A percentile compares a stretch with the other conserved stretches of the same genome.
These are phyloP conservation scores for Leptinotarsa lineolata DNA, from an alignment of 1,140 invertebrate species.

Conservation along the genomic window DNA sequence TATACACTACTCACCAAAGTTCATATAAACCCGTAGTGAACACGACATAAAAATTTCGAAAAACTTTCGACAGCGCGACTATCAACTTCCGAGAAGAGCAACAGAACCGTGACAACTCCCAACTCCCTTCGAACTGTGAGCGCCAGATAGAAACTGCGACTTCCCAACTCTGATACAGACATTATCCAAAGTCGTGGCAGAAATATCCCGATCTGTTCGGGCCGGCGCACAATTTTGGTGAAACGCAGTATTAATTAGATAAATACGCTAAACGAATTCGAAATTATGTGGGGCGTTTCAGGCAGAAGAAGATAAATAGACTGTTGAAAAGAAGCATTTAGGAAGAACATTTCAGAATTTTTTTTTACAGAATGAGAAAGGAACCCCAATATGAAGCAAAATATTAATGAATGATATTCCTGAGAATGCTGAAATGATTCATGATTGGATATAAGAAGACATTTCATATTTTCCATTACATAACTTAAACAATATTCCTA, in stretches of 20 bases:
- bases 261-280: constrained; percentile 7
- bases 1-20: too few species aligned
- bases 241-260: constrained; percentile 15
- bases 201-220: background rate
- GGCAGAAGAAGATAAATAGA: too few species aligned
- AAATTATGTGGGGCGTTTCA: background rate
- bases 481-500: too few species aligned
- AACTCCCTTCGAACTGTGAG: background rate
- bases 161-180: constrained; percentile 28
- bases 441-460: too few species aligned
- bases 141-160: constrained; percentile 34
- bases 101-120: background rate
- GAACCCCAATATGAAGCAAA: too few species aligned
- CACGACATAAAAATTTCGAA: background rate
- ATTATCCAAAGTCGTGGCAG: constrained; percentile 14
- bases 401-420: too few species aligned
- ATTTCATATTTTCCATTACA: too few species aligned
- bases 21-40: too few species aligned
- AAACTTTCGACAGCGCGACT: background rate
- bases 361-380: too few species aligned
- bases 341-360: too few species aligned
- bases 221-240: constrained; percentile 4
- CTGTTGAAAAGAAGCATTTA: too few species aligned
- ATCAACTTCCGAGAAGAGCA: background rate
- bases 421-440: too few species aligned